phyloP scores from a whole-genome alignment of 2,888 invertebrate species.

The Sarcophaga variegata region DNA sequence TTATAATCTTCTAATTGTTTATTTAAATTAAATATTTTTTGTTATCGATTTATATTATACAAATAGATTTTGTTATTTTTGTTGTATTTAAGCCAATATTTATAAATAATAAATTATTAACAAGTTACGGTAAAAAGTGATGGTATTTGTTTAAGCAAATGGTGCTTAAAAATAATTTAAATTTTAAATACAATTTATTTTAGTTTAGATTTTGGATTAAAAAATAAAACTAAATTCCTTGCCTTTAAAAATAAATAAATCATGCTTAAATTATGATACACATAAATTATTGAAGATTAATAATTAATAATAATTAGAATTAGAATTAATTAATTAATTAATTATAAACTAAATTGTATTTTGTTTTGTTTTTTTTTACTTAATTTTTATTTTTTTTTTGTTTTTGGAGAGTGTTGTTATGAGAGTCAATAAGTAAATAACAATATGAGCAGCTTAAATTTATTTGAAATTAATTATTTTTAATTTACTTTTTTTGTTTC shows the following conservation, averaged over 20 bases:
- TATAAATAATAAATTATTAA: conserved; percentile 60
- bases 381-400: too few species aligned
- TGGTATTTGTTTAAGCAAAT: conserved; percentile 22
- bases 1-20: conserved; percentile 50
- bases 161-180: conserved; percentile 54
- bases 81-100: conserved; percentile 66
- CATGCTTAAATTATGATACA: conserved; percentile 26
- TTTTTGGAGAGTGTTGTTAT: conserved; percentile 5
- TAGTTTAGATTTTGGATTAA: too few species aligned
- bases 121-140: conserved; percentile 19
- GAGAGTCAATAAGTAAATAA: conserved; percentile 61
- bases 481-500: background rate
- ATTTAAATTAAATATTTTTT: conserved; percentile 39
- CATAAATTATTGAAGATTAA: conserved; percentile 33
- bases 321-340: conserved; percentile 34
- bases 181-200: conserved; percentile 4
- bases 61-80: conserved; percentile 66
- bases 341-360: conserved; percentile 8
- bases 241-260: conserved; percentile 7
- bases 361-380: too few species aligned
- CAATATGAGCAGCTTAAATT: conserved; percentile 60
- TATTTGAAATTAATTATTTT: conserved; percentile 2
- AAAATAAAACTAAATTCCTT: too few species aligned
- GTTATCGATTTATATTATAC: conserved; percentile 55
- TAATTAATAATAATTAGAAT: conserved; percentile 26